These are phyloP conservation scores for Rhingia campestris DNA, from an alignment of 2,888 invertebrate species.

Conservation along the genomic window DNA sequence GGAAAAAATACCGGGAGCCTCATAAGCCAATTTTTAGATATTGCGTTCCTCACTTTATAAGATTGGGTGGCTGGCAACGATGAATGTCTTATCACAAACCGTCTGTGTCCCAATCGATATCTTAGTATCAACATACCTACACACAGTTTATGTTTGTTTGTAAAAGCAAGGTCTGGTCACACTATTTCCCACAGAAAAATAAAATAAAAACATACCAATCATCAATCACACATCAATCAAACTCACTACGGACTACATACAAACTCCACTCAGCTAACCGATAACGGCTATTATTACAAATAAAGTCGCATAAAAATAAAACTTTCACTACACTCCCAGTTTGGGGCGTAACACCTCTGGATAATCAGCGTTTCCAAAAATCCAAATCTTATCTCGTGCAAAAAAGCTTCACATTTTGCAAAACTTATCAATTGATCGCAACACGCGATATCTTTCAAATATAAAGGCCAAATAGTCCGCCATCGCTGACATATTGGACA, in stretches of 20 bases:
- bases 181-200: neutral
- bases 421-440: conserved; percentile 43
- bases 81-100: too few relatives aligned
- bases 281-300: too few relatives aligned
- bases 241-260: too few relatives aligned
- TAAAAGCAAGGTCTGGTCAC: too few relatives aligned
- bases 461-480: conserved; percentile 53
- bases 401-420: conserved; percentile 54
- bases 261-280: too few relatives aligned
- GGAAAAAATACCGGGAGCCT: too few relatives aligned
- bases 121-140: too few relatives aligned
- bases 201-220: neutral
- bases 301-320: neutral
- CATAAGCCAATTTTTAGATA: too few relatives aligned
- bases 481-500: conserved; percentile 52
- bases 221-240: neutral
- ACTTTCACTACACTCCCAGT: neutral
- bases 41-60: too few relatives aligned
- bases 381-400: conserved; percentile 54
- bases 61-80: too few relatives aligned
- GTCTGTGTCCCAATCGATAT: too few relatives aligned
- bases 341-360: neutral
- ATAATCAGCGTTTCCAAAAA: neutral
- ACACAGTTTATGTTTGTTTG: too few relatives aligned
- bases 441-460: conserved; percentile 54